phyloP scores from a whole-genome alignment of 2,113 vertebrate species.

The Helogale parvula region DNA sequence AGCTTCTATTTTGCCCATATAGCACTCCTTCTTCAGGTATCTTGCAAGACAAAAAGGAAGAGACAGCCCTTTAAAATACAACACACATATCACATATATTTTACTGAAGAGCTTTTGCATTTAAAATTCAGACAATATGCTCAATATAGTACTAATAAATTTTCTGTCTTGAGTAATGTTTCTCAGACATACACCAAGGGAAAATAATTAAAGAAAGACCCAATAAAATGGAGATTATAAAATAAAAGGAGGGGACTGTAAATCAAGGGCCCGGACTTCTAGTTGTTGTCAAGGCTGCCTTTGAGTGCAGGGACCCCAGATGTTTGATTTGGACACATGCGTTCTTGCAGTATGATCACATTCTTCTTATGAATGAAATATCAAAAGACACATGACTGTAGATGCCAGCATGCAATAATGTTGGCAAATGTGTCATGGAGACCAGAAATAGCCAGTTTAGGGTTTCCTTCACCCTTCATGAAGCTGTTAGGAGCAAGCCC shows the following conservation, averaged over 20 bases:
- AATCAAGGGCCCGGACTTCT: neutral
- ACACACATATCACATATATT: neutral
- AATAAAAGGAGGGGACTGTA: neutral
- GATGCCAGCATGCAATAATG: neutral
- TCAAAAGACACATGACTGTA: neutral
- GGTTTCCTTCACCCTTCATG: constrained; percentile 64
- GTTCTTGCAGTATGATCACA: neutral
- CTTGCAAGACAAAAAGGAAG: neutral
- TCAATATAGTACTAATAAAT: constrained; percentile 40
- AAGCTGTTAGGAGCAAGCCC: constrained; percentile 39
- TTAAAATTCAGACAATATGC: constrained; percentile 45
- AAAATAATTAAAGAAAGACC: constrained; percentile 53
- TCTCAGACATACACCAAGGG: neutral
- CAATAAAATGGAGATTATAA: constrained; percentile 25
- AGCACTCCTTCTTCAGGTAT: neutral
- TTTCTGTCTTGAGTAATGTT: constrained; percentile 18
- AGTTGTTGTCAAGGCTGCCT: neutral
- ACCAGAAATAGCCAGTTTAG: constrained; percentile 48
- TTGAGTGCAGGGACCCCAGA: neutral
- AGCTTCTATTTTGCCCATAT: neutral
- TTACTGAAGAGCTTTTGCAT: constrained; percentile 13
- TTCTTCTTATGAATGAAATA: constrained; percentile 59
- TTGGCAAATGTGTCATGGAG: constrained; percentile 52
- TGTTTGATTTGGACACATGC: neutral
- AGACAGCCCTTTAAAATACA: neutral